phyloP scores from a whole-genome alignment of 2,113 vertebrate genomes.

The Mormyrus iriodes region DNA sequence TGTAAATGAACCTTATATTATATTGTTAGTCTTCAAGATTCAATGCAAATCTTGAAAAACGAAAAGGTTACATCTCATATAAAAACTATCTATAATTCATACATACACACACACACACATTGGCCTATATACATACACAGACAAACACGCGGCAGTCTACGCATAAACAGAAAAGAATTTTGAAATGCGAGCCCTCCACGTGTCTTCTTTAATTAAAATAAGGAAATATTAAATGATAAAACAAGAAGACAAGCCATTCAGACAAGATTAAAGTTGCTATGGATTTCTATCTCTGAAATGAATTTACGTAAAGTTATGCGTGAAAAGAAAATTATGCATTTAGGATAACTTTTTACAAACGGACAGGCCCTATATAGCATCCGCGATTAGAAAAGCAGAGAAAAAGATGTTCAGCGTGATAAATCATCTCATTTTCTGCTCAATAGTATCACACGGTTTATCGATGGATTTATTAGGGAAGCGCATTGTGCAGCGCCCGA shows the following conservation, averaged over 20 bases:
- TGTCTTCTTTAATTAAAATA: constrained; percentile 17
- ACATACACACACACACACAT: background rate
- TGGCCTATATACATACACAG: background rate
- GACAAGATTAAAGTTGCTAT: constrained; percentile 17
- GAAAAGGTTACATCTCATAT: background rate
- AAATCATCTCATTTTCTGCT: constrained; percentile 25
- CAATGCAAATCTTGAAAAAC: background rate
- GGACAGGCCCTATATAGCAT: constrained; percentile 9
- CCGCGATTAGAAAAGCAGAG: constrained; percentile 8
- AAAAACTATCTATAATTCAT: background rate
- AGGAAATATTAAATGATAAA: background rate
- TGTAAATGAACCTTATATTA: background rate
- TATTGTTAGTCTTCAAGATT: background rate
- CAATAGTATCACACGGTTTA: constrained; percentile 21
- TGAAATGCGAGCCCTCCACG: background rate
- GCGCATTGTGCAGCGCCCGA: background rate
- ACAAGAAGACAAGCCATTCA: constrained; percentile 13
- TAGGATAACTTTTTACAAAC: constrained; percentile 17
- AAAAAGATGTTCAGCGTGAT: constrained; percentile 15
- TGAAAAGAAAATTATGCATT: constrained; percentile 14
- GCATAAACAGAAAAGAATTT: background rate
- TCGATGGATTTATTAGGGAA: constrained; percentile 27
- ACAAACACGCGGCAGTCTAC: background rate
- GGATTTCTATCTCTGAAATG: constrained; percentile 26
- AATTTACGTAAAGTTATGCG: constrained; percentile 9